Evolutionary conservation across 2,888 invertebrate genomes (phyloP), one percentile per base, ranked within the genome.

Genomic region (Adelphocoris suturalis): DNA sequence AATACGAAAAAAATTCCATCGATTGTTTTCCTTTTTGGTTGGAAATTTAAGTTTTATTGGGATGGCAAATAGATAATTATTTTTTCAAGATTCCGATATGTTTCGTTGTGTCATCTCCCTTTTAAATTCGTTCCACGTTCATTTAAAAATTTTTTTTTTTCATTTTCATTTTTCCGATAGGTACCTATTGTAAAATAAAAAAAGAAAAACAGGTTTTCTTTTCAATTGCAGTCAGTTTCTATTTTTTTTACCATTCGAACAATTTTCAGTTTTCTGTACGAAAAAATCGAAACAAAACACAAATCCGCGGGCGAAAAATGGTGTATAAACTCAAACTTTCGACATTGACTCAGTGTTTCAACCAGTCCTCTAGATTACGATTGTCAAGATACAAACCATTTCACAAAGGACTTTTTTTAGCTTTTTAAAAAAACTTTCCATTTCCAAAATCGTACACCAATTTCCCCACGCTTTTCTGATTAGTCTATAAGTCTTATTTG

Each of bases 91-190:
- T 75, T 86, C 86, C 68, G 86, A 86, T 86, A 86, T 86, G 86
- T 86, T 86, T 86, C 86, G 86, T 86, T 86, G 86, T 86, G 75
- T 86, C 68, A 86, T 86, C 86, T 86, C 86, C 86, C 37, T 37
- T 80, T 82, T 86, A 68, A 86, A 86, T 86, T 86, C 86, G 86
- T 86, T 86, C 68, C 75, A 78, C 68, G 68, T 68, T 57, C 19
- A 19, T 7, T 23, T 11, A 5, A 23, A 23, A 23, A 23, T 0
- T 23, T 68, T 68, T 37, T 37, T 4, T 37, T 37, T 37, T 37
- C 37, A 37, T 4, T 37, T 37, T 37, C 7, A 37, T 37, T n/a
- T n/a, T n/a, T 7, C 37, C 2, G 7, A 37, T 7, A 37, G 37
- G 37, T 37, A 37, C 37, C 37, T 37, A 37, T 37, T 37, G 37